Evolutionary conservation across 2,113 vertebrate genomes (phyloP).

Genomic region (Ictidomys tridecemlineatus): DNA sequence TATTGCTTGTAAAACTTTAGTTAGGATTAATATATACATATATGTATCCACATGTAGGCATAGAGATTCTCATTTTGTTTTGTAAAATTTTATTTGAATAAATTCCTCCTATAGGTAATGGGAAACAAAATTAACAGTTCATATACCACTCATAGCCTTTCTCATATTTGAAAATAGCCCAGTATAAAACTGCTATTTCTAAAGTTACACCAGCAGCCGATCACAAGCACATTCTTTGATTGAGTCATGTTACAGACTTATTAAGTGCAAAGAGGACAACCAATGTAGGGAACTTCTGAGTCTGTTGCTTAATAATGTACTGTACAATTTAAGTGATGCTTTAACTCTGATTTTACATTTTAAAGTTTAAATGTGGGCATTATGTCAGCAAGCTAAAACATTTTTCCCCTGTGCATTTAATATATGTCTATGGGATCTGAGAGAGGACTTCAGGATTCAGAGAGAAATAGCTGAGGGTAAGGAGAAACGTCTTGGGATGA

Average conservation of each 20-base stretch:
- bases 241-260: slow-evolving; percentile 86
- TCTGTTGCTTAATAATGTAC: slow-evolving; percentile 87
- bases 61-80: slow-evolving; percentile 85
- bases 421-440: slow-evolving; percentile 15
- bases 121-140: slow-evolving; percentile 78
- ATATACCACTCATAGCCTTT: slow-evolving; percentile 68
- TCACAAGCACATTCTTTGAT: slow-evolving; percentile 87
- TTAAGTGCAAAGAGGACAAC: slow-evolving; percentile 84
- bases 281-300: slow-evolving; percentile 84
- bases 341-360: slow-evolving; percentile 88
- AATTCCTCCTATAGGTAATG: slow-evolving; percentile 86
- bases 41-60: slow-evolving; percentile 78
- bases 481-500: neutral
- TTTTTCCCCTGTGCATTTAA: slow-evolving; percentile 69
- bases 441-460: slow-evolving; percentile 6
- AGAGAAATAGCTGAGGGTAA: slow-evolving; percentile 33
- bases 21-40: slow-evolving; percentile 83
- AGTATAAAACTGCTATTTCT: slow-evolving; percentile 74
- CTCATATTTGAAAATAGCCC: slow-evolving; percentile 80
- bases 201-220: slow-evolving; percentile 86
- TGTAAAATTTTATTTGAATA: slow-evolving; percentile 85
- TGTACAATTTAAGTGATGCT: slow-evolving; percentile 89
- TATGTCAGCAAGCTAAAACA: slow-evolving; percentile 86
- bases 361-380: slow-evolving; percentile 90
- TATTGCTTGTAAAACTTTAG: slow-evolving; percentile 87